phyloP scores from a whole-genome alignment of 2,888 invertebrate genomes.

The Anthophora plumipes region DNA sequence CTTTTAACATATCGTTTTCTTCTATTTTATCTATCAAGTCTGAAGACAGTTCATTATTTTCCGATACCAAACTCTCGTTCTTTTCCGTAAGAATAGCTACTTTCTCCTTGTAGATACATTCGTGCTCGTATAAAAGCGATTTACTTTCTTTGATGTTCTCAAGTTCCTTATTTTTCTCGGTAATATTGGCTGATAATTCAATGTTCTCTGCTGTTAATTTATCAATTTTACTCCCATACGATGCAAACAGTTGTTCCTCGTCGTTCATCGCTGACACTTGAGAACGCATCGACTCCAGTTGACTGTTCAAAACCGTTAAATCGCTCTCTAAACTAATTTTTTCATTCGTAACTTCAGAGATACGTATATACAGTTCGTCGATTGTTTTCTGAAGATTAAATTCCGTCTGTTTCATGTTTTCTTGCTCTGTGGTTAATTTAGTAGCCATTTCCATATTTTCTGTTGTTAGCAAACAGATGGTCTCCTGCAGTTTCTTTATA shows the following conservation, averaged over 20 bases:
- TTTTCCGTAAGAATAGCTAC: conserved; percentile 56
- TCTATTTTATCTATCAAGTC: conserved; percentile 77
- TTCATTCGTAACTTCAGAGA: conserved; percentile 69
- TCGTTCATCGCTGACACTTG: conserved; percentile 31
- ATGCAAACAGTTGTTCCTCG: conserved; percentile 61
- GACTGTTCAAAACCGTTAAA: conserved; percentile 58
- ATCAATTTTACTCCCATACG: conserved; percentile 70
- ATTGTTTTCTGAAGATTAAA: conserved; percentile 68
- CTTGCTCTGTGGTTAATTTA: conserved; percentile 73
- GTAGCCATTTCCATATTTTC: conserved; percentile 78
- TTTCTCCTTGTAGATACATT: conserved; percentile 75
- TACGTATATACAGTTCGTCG: conserved; percentile 69
- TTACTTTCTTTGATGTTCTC: conserved; percentile 74
- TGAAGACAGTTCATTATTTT: conserved; percentile 76
- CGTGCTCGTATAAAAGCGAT: conserved; percentile 71
- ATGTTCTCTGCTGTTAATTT: conserved; percentile 73
- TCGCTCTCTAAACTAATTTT: conserved; percentile 68
- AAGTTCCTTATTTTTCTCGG: conserved; percentile 86
- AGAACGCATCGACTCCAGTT: conserved; percentile 56
- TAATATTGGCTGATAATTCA: conserved; percentile 86
- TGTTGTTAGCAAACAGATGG: conserved; percentile 74
- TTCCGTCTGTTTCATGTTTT: conserved; percentile 60
- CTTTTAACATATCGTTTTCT: conserved; percentile 74
- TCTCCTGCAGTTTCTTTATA: conserved; percentile 75
- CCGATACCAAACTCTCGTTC: conserved; percentile 65